phyloP scores from a whole-genome alignment of 2,113 vertebrate genomes.

The Climacteris rufus region DNA sequence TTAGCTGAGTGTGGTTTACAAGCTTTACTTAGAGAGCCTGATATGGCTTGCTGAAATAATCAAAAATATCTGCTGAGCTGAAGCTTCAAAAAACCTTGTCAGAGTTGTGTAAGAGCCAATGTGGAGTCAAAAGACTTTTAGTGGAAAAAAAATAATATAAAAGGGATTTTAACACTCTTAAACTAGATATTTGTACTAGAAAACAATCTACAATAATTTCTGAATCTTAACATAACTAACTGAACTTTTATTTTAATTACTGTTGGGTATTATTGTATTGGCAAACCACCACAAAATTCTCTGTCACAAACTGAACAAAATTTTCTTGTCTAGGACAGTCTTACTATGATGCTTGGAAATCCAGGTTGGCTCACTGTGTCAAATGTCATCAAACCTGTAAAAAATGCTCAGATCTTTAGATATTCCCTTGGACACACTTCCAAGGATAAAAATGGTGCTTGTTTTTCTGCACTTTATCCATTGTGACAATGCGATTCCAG shows the following conservation, averaged over 20 bases:
- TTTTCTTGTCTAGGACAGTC: background rate
- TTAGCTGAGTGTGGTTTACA: background rate
- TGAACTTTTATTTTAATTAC: background rate
- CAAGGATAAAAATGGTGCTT: background rate
- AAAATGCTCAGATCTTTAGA: background rate
- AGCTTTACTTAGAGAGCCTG: background rate
- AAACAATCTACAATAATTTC: background rate
- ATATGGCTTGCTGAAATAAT: conserved; percentile 16
- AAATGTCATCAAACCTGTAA: background rate
- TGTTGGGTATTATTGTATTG: background rate
- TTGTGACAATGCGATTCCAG: background rate
- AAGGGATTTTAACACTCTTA: background rate
- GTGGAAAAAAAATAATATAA: background rate
- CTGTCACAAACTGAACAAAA: background rate
- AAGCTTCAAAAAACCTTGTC: background rate
- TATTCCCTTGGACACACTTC: background rate
- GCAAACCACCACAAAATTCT: background rate
- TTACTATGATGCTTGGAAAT: background rate
- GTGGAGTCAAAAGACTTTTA: background rate
- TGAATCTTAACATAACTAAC: background rate
- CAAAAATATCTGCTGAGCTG: conserved; percentile 4
- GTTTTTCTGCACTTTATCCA: background rate
- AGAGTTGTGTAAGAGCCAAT: background rate
- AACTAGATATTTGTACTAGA: background rate
- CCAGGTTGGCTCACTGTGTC: background rate